Evolutionary conservation across 2,797 vertebrate species (phyloP).

Genomic region (Echiichthys vipera): DNA sequence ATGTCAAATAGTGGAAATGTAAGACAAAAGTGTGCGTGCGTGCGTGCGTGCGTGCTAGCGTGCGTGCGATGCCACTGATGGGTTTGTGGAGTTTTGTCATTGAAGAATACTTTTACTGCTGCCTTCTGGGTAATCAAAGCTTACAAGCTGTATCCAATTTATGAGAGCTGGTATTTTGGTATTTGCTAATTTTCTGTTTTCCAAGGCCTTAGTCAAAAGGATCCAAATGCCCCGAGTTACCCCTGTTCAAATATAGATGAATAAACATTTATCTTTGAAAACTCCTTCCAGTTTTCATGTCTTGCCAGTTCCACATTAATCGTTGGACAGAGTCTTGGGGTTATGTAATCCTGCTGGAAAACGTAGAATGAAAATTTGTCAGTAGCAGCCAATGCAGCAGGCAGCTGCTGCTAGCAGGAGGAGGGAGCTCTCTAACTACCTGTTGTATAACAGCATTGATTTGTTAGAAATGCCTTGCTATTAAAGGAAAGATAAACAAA

Average conservation of each 20-base stretch:
- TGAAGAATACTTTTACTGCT: background rate
- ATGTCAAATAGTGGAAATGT: too few species aligned
- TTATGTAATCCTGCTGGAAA: conserved; percentile 69
- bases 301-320: conserved; percentile 57
- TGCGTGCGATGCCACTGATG: conserved; percentile 9
- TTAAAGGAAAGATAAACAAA: conserved; percentile 70
- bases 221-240: conserved; percentile 27
- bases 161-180: conserved; percentile 18
- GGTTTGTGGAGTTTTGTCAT: conserved; percentile 22
- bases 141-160: conserved; percentile 24
- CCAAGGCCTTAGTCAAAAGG: conserved; percentile 30
- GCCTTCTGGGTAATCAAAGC: conserved; percentile 22
- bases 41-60: too few species aligned
- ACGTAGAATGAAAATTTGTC: conserved; percentile 46
- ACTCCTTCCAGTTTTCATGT: conserved; percentile 45
- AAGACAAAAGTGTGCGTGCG: too few species aligned
- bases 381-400: conserved; percentile 52
- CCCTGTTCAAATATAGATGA: conserved; percentile 45
- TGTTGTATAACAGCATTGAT: conserved; percentile 81
- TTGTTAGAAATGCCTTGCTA: conserved; percentile 65
- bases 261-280: conserved; percentile 58
- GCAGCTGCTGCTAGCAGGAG: conserved; percentile 57
- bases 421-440: conserved; percentile 56
- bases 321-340: conserved; percentile 41
- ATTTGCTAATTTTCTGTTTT: conserved; percentile 46